Conservation (phyloP, 2,113 vertebrate genomes). For the Patagioenas fasciata region DNA sequence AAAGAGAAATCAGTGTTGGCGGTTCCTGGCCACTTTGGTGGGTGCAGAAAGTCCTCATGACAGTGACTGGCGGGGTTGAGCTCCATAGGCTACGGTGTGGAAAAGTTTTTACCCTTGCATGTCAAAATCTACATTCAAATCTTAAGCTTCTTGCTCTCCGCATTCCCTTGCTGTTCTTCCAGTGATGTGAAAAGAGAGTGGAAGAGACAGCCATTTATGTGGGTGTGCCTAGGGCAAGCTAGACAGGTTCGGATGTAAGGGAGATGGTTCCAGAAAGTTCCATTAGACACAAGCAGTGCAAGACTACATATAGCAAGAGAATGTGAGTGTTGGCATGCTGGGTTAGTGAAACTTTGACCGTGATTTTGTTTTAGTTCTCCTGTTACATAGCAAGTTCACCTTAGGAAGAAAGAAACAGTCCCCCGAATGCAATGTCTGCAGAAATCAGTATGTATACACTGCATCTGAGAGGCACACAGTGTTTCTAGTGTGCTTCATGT, state of each 20-base stretch:
- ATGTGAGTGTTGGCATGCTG: background rate
- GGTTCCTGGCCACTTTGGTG: rapidly evolving
- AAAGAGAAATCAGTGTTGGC: background rate
- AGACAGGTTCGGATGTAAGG: background rate
- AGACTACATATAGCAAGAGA: background rate
- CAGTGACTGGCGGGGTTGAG: background rate
- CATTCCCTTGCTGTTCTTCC: background rate
- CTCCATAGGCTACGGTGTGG: background rate
- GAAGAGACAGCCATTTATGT: background rate
- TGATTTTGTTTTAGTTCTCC: background rate
- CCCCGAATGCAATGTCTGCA: background rate
- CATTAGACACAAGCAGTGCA: background rate
- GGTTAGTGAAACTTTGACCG: background rate
- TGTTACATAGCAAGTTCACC: background rate
- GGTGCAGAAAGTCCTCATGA: background rate
- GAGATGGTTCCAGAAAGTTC: background rate
- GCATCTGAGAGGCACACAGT: background rate
- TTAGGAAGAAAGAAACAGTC: background rate
- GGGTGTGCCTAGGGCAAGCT: background rate
- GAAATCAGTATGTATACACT: background rate
- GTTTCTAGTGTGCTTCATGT: background rate
- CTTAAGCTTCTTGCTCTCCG: background rate
- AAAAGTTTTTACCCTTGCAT: background rate
- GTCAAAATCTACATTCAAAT: background rate
- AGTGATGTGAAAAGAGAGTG: background rate